A percentile compares a stretch with the other conserved stretches of the same genome.
These are phyloP conservation scores for Drosophila lutescens DNA, from an alignment of 2,888 invertebrate genomes.

Conservation along the genomic window DNA sequence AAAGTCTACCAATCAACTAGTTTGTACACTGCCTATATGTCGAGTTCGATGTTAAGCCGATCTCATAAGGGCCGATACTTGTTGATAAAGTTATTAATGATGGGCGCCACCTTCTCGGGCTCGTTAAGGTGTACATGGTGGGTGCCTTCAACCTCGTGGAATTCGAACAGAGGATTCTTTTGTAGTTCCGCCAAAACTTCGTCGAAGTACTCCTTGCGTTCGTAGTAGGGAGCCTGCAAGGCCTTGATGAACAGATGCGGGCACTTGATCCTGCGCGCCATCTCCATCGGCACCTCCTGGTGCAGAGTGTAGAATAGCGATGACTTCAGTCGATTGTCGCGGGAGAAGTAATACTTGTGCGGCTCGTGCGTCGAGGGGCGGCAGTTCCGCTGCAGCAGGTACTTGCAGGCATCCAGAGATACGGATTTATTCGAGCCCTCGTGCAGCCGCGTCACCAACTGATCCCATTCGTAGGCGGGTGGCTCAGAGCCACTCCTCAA, in stretches of 20 bases:
- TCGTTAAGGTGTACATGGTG: constrained; percentile 91
- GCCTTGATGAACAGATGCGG: constrained; percentile 88
- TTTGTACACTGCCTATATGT: constrained; percentile 19
- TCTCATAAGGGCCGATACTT: constrained; percentile 82
- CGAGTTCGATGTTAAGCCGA: background rate
- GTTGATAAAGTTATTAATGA: constrained; percentile 86
- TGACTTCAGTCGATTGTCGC: constrained; percentile 88
- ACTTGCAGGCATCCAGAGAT: constrained; percentile 85
- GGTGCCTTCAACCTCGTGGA: constrained; percentile 87
- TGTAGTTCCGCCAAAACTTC: constrained; percentile 86
- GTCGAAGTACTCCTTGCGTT: constrained; percentile 86
- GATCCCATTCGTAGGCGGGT: constrained; percentile 87
- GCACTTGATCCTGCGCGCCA: constrained; percentile 86
- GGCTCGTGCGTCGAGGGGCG: constrained; percentile 86
- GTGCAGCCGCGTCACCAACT: constrained; percentile 86
- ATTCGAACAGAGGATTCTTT: constrained; percentile 86
- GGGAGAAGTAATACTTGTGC: constrained; percentile 87
- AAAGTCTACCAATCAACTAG: constrained; percentile 15
- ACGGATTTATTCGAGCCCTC: constrained; percentile 86
- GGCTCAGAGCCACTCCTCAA: constrained; percentile 84
- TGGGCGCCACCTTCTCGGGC: constrained; percentile 86
- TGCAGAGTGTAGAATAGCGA: constrained; percentile 73
- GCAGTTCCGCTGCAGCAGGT: constrained; percentile 86
- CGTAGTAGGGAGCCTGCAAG: constrained; percentile 86
- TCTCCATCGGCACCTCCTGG: constrained; percentile 85